phyloP scores from a whole-genome alignment of 2,888 invertebrate species.

The Nephrotoma flavescens region DNA sequence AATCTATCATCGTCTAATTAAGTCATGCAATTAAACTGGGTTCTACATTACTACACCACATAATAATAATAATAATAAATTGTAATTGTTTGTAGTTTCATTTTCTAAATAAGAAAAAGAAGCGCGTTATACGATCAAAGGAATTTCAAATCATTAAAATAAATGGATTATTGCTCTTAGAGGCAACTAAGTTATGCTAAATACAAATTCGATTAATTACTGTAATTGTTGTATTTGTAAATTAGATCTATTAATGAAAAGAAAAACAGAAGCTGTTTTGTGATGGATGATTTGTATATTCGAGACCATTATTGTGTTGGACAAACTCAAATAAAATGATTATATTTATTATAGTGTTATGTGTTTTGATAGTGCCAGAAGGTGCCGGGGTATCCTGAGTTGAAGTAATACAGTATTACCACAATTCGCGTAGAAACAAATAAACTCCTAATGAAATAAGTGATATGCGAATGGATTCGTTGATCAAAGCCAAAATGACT shows the following conservation, averaged over 20 bases:
- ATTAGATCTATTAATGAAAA: neutral
- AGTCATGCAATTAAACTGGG: neutral
- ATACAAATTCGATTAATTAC: neutral
- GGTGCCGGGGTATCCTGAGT: no score
- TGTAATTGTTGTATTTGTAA: neutral
- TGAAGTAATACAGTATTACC: no score
- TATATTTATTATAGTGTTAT: no score
- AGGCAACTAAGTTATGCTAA: neutral
- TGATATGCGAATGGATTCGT: no score
- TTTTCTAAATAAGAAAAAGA: neutral
- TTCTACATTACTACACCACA: neutral
- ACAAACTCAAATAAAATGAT: neutral
- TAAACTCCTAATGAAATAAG: no score
- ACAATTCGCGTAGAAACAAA: no score
- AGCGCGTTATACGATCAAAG: neutral
- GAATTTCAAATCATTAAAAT: neutral
- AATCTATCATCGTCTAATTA: neutral
- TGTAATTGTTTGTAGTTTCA: neutral
- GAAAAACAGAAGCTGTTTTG: neutral
- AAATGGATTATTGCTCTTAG: neutral
- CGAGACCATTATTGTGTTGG: neutral
- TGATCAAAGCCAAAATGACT: no score
- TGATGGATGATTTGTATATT: neutral
- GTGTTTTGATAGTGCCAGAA: no score
- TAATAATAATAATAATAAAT: neutral